These are phyloP conservation scores for Pogonocichla stellata DNA, from an alignment of 2,113 vertebrate species.

Conservation along the genomic window DNA sequence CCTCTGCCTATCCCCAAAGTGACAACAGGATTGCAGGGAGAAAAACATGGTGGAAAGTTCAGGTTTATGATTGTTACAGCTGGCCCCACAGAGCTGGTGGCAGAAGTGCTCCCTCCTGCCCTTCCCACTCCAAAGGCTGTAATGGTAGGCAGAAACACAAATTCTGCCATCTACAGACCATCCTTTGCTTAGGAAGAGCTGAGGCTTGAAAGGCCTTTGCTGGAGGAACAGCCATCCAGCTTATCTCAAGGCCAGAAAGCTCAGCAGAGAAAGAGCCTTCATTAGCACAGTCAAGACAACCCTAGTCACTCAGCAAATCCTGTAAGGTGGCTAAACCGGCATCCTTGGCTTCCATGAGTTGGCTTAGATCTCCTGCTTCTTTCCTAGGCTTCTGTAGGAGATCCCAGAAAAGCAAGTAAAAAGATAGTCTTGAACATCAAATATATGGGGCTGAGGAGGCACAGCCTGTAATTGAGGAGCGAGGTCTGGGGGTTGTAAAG, in stretches of 20 bases:
- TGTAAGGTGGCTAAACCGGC: not conserved
- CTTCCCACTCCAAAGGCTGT: not conserved
- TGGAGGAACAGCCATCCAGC: not conserved
- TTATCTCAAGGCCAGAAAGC: not conserved
- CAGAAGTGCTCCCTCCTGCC: not conserved
- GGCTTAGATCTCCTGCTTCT: not conserved
- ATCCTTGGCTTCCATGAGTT: not conserved
- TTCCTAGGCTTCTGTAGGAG: not conserved
- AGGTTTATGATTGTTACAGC: not conserved
- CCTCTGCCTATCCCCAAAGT: not conserved
- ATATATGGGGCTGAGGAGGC: not conserved
- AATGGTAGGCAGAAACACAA: fast-evolving
- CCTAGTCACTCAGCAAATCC: not conserved
- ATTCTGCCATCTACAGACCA: constrained; percentile 9
- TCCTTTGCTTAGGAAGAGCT: not conserved
- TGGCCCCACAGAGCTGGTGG: not conserved
- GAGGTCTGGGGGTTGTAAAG: not conserved
- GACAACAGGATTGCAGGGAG: not conserved
- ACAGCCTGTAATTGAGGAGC: fast-evolving
- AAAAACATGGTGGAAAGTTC: not conserved
- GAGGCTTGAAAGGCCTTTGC: not conserved
- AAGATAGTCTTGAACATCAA: not conserved
- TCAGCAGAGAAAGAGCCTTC: not conserved
- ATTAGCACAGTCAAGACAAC: not conserved
- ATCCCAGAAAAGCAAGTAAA: not conserved